Base-by-base conservation (phyloP, 2,888 invertebrate genomes). In the Arge pagana region DNA sequence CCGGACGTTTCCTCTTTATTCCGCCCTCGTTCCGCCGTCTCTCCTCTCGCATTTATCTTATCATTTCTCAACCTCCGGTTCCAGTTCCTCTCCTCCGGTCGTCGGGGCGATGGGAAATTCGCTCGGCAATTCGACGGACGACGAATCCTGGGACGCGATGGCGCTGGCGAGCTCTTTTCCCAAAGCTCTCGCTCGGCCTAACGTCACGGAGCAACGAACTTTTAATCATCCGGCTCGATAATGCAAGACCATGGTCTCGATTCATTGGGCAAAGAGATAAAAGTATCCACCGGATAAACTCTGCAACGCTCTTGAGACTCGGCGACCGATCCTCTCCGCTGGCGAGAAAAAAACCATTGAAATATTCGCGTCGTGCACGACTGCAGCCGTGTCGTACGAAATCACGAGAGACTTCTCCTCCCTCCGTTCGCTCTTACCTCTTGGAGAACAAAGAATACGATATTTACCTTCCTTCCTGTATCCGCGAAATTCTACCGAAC, bases 391-490 rank as follows among this genome's bases (percentile, higher is more conserved):
- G 30, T 30, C 30, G 30, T 42, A 42, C 30, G 18, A 45, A 45
- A 45, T 45, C 45, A 33, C 45, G 33, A 45, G 42, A 42, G 42
- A 42, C 28, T 21, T 40, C 18, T 28, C 3, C 42, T 18, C 10
- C 13, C 19, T 28, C 21, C 30, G 16, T 23, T 23, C 13, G 3
- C 37, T 37, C n/a, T 26, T 40, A 26, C 11, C 21, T 30, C 42
- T 42, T 5, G n/a, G n/a, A 30, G 45, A 33, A 45, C 35, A 23
- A 45, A 33, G 45, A 33, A 45, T 45, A 31, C 21, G 45, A 45
- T 45, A 45, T 45, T 33, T 33, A 45, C 45, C 26, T 33, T 23
- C 31, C 45, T 31, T 33, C 23, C 23, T 33, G 33, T 33, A 45
- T 33, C 33, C 13, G 11, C 15, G 15, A 33, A 15, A 33, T 7